Conservation (phyloP, 2,888 invertebrate genomes). For the Zygothrica quintamaculata region DNA sequence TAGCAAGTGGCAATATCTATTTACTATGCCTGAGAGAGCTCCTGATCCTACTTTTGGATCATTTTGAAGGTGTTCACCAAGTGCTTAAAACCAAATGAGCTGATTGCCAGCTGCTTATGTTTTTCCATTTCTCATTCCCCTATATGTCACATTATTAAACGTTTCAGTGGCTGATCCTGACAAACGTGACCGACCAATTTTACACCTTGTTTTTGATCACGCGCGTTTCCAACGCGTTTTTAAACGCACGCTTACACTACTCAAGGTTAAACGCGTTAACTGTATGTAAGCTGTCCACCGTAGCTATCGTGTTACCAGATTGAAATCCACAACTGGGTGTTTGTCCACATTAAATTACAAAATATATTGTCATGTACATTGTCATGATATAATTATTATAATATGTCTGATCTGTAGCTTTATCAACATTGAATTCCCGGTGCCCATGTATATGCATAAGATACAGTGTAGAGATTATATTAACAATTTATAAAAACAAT, state of each 20-base stretch:
- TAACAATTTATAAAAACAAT: too few relatives aligned
- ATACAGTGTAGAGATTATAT: too few relatives aligned
- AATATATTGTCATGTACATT: slow-evolving; percentile 70
- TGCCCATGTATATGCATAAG: too few relatives aligned
- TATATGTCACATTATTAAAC: slow-evolving; percentile 57
- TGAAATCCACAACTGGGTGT: slow-evolving; percentile 31
- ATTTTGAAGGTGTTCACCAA: slow-evolving; percentile 34
- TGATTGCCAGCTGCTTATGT: slow-evolving; percentile 42
- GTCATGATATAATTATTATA: slow-evolving; percentile 47
- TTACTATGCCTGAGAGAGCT: slow-evolving; percentile 20
- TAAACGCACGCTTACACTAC: slow-evolving; percentile 41
- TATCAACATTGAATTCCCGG: too few relatives aligned
- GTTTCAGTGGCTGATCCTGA: slow-evolving; percentile 61
- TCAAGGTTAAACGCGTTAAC: slow-evolving; percentile 60
- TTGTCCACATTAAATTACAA: slow-evolving; percentile 73
- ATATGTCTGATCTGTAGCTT: slow-evolving; percentile 4
- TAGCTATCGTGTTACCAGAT: slow-evolving; percentile 22
- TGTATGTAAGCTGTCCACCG: slow-evolving; percentile 48
- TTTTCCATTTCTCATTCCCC: neutral
- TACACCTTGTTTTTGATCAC: slow-evolving; percentile 61
- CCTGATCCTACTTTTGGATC: slow-evolving; percentile 20
- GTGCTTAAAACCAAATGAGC: slow-evolving; percentile 40
- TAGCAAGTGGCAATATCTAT: slow-evolving; percentile 60
- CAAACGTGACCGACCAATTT: slow-evolving; percentile 66
- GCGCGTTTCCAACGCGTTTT: slow-evolving; percentile 55